Base-by-base conservation (phyloP, 2,888 invertebrate species). In the Macrosiphum euphorbiae region DNA sequence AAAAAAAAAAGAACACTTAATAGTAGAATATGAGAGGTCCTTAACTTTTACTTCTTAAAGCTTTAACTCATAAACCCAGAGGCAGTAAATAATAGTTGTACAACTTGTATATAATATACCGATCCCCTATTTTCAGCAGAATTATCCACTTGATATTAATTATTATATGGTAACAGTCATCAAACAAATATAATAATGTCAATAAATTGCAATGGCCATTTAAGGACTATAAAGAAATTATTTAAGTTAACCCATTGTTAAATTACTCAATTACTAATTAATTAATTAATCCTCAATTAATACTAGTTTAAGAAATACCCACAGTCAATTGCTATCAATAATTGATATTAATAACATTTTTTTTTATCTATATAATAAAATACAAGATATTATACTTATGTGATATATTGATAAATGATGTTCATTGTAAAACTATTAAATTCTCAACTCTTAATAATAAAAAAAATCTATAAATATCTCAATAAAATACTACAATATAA, bases 311-410 rank as follows among this genome's bases (percentile, higher is more conserved):
- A 92, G 52, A 92, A 78, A 78, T 52, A 88, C 41, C 52, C 41
- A 88, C 52, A 55, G 50, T 44, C 41, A 92, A 92, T 92, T 92
- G 7, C 13, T 78, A 88, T 87, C 41, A 92, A 92, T 88, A 52
- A 92, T 67, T 88, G 35, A 92, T 50, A 41, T 87, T 35, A 86
- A 52, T 90, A 78, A 67, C 50, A n/a, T 50, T 13, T 50, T 84
- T 90, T 10, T 78, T 78, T 35, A 7, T 61, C 10, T 61, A 11
- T 28, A 52, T 41, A 55, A 55, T 41, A 20, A 90, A 50, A 90
- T 78, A 78, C 26, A 90, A 90, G n/a, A 67, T n/a, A 67, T n/a
- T n/a, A 67, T n/a, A 90, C 20, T 88, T 26, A n/a, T 41, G n/a
- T 89, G 11, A n/a, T 89, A 44, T 61, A 28, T 28, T 89, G 20